Evolutionary conservation across 2,797 vertebrate species (phyloP).

Genomic region (Morelia viridis): DNA sequence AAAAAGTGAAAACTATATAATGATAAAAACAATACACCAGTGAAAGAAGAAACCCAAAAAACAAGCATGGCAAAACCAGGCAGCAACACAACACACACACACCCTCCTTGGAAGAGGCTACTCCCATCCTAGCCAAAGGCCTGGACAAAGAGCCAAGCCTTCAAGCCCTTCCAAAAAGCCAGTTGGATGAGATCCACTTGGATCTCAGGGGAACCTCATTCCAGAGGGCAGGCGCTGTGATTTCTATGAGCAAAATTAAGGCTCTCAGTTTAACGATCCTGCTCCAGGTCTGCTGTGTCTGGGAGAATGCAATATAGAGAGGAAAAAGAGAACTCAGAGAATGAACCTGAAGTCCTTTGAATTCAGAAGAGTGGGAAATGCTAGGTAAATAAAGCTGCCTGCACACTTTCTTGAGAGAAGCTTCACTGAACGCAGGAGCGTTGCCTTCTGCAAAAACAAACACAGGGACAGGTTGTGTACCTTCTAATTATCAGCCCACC

Average conservation of each 20-base stretch:
- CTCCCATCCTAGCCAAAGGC: not conserved
- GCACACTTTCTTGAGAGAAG: not conserved
- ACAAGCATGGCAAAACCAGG: not conserved
- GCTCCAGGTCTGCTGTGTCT: not conserved
- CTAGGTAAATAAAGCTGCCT: not conserved
- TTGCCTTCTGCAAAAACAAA: not conserved
- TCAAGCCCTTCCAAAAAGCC: not conserved
- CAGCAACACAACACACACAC: not conserved
- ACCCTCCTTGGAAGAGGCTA: not conserved
- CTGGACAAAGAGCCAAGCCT: not conserved
- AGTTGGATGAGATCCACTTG: not conserved
- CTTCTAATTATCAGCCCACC: not conserved
- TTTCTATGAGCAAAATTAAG: not conserved
- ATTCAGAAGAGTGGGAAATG: not conserved
- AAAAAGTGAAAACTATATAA: not conserved
- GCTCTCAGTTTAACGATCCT: not conserved
- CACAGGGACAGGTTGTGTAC: not conserved
- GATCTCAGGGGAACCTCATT: not conserved
- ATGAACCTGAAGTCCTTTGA: not conserved
- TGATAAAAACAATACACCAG: not conserved
- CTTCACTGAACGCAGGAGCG: not conserved
- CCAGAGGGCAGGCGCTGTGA: not conserved
- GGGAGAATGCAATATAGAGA: not conserved
- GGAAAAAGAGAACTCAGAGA: not conserved
- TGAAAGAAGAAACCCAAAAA: not conserved